Evolutionary conservation across 2,797 vertebrate species (phyloP).

Genomic region (Galaxias olidus): DNA sequence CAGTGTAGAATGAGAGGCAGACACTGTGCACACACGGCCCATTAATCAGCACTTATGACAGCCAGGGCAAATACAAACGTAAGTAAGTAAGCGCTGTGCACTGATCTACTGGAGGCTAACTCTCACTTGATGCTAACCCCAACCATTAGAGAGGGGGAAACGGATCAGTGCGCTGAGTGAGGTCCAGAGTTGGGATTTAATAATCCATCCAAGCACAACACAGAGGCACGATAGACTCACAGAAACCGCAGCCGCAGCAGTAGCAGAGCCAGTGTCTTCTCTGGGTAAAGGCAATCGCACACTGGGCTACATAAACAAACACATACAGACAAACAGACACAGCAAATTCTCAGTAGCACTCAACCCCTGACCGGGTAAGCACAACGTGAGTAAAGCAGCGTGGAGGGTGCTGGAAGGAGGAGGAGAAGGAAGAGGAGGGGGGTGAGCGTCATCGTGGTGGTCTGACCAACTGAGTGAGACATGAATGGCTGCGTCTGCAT

Average conservation of each 20-base stretch:
- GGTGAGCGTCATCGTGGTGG: slow-evolving; percentile 67
- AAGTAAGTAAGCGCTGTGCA: slow-evolving; percentile 22
- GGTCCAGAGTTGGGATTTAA: not conserved
- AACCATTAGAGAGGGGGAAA: slow-evolving; percentile 1
- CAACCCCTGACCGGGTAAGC: slow-evolving; percentile 22
- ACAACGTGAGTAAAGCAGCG: slow-evolving; percentile 42
- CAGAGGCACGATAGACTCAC: not conserved
- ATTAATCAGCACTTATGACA: slow-evolving; percentile 37
- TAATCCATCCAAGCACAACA: not conserved
- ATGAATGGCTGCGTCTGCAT: slow-evolving; percentile 65
- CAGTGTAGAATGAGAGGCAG: too few relatives aligned
- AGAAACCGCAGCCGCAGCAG: not conserved
- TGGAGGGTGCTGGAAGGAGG: slow-evolving; percentile 13
- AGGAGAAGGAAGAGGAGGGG: slow-evolving; percentile 37
- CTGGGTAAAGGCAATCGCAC: not conserved
- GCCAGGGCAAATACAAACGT: slow-evolving; percentile 11
- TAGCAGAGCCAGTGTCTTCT: not conserved
- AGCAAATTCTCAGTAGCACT: slow-evolving; percentile 17
- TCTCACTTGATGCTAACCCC: slow-evolving; percentile 17
- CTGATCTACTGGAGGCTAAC: slow-evolving; percentile 32
- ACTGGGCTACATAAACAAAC: slow-evolving; percentile 16
- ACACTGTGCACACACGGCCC: slow-evolving; percentile 12
- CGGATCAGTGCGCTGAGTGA: not conserved
- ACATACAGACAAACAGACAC: slow-evolving; percentile 30
- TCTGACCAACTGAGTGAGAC: slow-evolving; percentile 65